Evolutionary conservation across 2,888 invertebrate species (phyloP), one percentile per base, ranked within the genome.

Genomic region (Laothoe populi): DNA sequence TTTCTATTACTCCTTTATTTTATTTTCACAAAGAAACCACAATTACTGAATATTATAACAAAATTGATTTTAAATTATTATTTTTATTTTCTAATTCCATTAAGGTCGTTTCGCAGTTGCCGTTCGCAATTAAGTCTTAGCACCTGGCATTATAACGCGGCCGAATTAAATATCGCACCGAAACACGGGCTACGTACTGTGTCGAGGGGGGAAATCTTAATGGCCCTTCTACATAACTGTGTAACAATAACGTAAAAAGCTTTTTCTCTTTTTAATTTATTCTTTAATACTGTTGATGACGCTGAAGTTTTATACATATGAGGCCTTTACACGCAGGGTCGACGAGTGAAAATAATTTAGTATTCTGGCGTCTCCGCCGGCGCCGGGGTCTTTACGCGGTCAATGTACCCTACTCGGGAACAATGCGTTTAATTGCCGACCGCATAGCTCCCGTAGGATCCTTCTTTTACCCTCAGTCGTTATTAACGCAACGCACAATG

Each of bases 401-500:
- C 48, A 13, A 7, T 26, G 48, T 26, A 21, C 48, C 4, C 48
- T 23, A 7, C 16, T 10, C 19, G 16, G 2, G 19, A 16, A 19
- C 53, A 75, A 70, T 70, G 64, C 64, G 66, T 68, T 77, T 81
- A 81, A 83, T 82, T 80, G 77, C 68, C 57, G 73, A 71, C 75
- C 68, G 74, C 72, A 72, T 69, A 42, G 63, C 67, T 64, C 70
- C n/a, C n/a, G n/a, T 70, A 13, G 24, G 8, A 24, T 23, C 46
- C 46, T 13, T 4, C 8, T 19, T 21, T 46, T 46, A 24, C 46
- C 53, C 53, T 53, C 19, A 5, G 31, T 67, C 62, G 66, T 77
- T 76, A 77, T 82, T 81, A 81, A 78, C 74, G 74, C 65, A 79
- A 81, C 78, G 79, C 74, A 88, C 84, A 87, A 85, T 86, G 80